Percentiles rank a stretch among this genome's conserved stretches.
phyloP scores from a whole-genome alignment of 2,888 invertebrate species.

The Bellardia pandia region DNA sequence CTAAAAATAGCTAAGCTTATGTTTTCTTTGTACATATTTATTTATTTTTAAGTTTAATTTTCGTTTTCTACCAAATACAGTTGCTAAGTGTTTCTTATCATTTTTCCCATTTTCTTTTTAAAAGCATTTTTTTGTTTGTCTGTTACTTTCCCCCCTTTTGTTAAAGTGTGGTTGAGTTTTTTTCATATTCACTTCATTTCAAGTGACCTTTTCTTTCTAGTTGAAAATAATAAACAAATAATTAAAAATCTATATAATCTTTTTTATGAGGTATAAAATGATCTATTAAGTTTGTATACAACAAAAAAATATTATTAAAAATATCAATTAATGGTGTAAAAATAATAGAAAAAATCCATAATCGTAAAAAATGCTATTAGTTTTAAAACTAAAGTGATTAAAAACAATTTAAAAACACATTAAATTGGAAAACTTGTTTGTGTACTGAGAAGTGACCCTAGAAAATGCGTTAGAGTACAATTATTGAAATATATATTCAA shows the following conservation, averaged over 20 bases:
- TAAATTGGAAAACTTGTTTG: background rate
- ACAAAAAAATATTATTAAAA: background rate
- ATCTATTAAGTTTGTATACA: slow-evolving; percentile 60
- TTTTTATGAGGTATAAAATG: slow-evolving; percentile 72
- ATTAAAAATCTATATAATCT: slow-evolving; percentile 70
- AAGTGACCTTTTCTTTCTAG: slow-evolving; percentile 62
- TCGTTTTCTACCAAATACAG: background rate
- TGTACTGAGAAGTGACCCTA: background rate
- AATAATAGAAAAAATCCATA: background rate
- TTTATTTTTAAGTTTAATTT: background rate
- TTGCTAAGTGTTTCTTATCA: slow-evolving; percentile 59
- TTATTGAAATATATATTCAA: background rate
- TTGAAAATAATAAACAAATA: slow-evolving; percentile 70
- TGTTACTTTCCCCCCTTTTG: background rate
- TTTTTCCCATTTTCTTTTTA: slow-evolving; percentile 49
- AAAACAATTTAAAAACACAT: slow-evolving; percentile 43
- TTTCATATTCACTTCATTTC: slow-evolving; percentile 52
- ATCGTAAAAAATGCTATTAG: slow-evolving; percentile 35
- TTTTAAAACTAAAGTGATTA: slow-evolving; percentile 4
- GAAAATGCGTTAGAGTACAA: background rate
- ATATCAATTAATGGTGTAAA: slow-evolving; percentile 24
- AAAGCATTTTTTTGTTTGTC: slow-evolving; percentile 18
- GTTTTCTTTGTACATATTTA: background rate
- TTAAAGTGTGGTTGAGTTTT: background rate
- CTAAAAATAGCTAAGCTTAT: slow-evolving; percentile 36